These are phyloP conservation scores for Agrypnia vestita DNA, from an alignment of 1,140 invertebrate species.

Conservation along the genomic window DNA sequence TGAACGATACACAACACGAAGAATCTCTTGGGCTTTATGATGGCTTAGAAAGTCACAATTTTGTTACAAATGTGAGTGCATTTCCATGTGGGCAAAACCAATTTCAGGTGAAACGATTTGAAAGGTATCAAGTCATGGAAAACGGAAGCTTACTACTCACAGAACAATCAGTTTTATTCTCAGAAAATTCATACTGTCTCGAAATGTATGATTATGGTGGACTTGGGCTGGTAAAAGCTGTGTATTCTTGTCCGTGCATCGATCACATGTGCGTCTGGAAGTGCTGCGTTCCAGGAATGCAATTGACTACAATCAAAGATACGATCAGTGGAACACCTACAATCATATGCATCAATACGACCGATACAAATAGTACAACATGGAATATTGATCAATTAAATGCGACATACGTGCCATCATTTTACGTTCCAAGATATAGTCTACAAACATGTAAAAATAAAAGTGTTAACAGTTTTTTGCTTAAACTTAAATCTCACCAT, in stretches of 20 bases:
- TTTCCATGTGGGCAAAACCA: neutral
- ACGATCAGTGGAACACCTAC: neutral
- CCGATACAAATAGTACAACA: neutral
- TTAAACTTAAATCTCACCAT: neutral
- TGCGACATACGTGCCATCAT: neutral
- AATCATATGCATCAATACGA: neutral
- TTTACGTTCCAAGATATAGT: neutral
- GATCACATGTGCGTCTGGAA: neutral
- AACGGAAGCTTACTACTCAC: neutral
- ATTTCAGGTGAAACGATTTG: neutral
- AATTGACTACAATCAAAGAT: neutral
- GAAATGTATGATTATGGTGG: neutral
- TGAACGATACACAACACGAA: neutral
- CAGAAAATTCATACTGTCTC: neutral
- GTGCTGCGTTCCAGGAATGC: neutral
- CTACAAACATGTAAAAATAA: neutral
- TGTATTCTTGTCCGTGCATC: neutral
- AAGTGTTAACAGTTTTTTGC: neutral
- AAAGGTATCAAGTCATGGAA: neutral
- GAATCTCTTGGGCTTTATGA: too few relatives aligned
- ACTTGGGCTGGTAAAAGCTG: neutral
- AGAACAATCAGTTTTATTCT: neutral
- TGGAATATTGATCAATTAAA: neutral
- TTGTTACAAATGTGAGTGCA: neutral
- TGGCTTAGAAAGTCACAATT: neutral